phyloP scores from a whole-genome alignment of 2,797 vertebrate genomes.

The Molossus molossus region DNA sequence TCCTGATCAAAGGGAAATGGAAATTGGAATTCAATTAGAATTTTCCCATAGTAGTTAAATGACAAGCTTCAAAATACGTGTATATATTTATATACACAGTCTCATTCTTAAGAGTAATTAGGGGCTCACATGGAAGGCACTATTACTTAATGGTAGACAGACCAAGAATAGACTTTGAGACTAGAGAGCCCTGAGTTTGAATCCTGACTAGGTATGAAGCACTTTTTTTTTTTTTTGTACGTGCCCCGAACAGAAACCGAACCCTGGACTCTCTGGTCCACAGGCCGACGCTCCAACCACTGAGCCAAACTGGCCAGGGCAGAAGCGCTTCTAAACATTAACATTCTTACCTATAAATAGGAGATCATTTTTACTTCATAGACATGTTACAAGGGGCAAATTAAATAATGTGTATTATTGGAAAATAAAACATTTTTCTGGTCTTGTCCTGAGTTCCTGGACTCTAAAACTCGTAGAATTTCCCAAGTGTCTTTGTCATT shows the following conservation, averaged over 20 bases:
- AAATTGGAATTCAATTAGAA: neutral
- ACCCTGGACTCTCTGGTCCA: too few species aligned
- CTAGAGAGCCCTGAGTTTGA: constrained; percentile 10
- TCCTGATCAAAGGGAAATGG: neutral
- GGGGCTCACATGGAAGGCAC: neutral
- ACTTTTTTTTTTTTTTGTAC: neutral
- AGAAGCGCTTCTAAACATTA: neutral
- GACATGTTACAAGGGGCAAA: neutral
- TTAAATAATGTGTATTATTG: neutral
- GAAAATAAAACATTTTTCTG: neutral
- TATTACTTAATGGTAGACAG: neutral
- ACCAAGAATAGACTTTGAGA: neutral
- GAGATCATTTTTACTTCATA: neutral
- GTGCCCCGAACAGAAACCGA: too few species aligned
- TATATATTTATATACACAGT: neutral
- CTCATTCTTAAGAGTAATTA: neutral
- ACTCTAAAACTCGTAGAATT: neutral
- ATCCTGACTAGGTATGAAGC: neutral
- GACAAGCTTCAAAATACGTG: neutral
- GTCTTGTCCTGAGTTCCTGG: neutral
- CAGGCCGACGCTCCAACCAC: too few species aligned
- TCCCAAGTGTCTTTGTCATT: neutral
- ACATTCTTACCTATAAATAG: constrained; percentile 39
- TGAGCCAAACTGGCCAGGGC: too few species aligned
- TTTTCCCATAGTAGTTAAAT: neutral